Evolutionary conservation across 2,797 vertebrate species (phyloP), one percentile per base, ranked within the genome.

Genomic region (Hapalemur alaotrensis): DNA sequence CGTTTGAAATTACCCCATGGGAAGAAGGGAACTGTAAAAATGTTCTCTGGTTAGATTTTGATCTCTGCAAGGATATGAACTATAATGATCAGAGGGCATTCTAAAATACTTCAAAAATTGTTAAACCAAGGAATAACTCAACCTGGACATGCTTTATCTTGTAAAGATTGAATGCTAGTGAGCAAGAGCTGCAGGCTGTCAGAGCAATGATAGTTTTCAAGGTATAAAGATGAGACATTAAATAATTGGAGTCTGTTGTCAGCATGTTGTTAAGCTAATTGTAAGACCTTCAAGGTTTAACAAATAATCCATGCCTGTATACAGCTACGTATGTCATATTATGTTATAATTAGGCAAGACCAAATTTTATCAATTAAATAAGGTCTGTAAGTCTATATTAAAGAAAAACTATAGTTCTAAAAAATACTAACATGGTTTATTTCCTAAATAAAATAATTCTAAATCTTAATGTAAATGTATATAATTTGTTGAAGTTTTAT

Each of bases 1-100:
- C 6, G 1, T 83, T 89, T 92, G 82, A 97, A 97, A 95, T 61
- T 13, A 69, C 78, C 63, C 57, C 0, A 0, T 63, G 4, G 15
- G 91, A 95, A 92, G 25, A 93, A 50, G 50, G 80, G 23, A 92
- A 88, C n/a, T 85, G 14, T 46, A 85, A 87, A 85, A 1, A 0
- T 46, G 7, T 11, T 78, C 2, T 92, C 8, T 89, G 18, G 20
- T 9, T 96, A 35, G 9, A 59, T 97, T 95, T 73, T 90, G 38
- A 93, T 95, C 75, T 95, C 28, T 83, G 30, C 84, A 96, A 97
- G 85, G 38, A 8, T 88, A 48, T 95, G 38, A 97, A 91, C 80
- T 94, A 30, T 81, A 93, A 86, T 48, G 17, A 79, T 97, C 9
- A 95, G 57, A 97, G 94, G 54, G 17, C 72, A 67, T 87, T 75